Evolutionary conservation across 2,113 vertebrate genomes (phyloP), one percentile per base, ranked within the genome.

Genomic region (Lophius piscatorius): DNA sequence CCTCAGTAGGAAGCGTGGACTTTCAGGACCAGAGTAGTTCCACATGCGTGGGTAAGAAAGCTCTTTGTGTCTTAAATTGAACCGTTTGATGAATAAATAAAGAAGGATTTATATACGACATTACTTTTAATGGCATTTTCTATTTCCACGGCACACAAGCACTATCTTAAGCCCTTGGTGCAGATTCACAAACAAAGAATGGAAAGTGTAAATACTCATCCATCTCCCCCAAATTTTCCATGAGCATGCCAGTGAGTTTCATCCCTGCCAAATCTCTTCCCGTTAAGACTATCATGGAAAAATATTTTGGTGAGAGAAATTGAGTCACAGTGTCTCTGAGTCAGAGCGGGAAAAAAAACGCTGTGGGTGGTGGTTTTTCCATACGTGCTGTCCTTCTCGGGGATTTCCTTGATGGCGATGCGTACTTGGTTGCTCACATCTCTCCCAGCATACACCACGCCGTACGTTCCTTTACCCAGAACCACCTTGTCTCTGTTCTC

Each of bases 371-470:
- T 33, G 6, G 16, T n/a, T 36, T 50, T 47, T 52, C 23, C 83
- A n/a, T 77, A 96, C 95, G 91, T 91, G 90, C 93, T 91, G 90
- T 98, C 94, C 21, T 90, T 91, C 75, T 98, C 95, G 0, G 94
- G 95, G 47, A 98, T 96, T 89, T 98, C 95, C 84, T 98, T 98
- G 90, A 98, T 96, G 60, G 95, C 95, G 3, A 97, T 94, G 78
- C 95, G 94, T 3, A 95, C 93, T 75, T 93, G 93, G 48, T 92
- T 97, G 87, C 90, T 94, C 51, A 91, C 81, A 44, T 95, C 93
- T 8, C 95, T 90, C 39, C 95, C 95, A 0, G 95, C 94, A 0
- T 95, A 98, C 77, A 98, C 95, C 12, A 95, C 89, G 1, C 95
- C 95, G 0, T 95, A 97, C 0, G 95, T 97, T 41, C 95, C 95